Percentiles rank a stretch among this genome's conserved stretches.
phyloP scores from a whole-genome alignment of 2,113 vertebrate species.

The Sinocyclocheilus rhinocerous region DNA sequence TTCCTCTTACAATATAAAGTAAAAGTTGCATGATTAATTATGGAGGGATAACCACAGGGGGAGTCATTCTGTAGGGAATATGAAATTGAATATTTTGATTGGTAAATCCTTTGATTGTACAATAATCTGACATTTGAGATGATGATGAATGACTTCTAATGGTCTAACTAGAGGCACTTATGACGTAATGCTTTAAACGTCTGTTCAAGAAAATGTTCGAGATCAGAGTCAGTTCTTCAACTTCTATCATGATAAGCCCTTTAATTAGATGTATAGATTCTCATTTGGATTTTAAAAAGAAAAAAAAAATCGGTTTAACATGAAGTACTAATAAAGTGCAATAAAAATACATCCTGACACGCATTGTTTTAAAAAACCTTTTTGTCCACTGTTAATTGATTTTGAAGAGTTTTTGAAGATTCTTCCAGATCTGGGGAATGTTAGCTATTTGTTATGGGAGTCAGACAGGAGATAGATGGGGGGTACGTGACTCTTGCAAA shows the following conservation, averaged over 20 bases:
- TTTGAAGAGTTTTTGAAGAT: neutral
- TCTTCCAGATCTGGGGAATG: conserved; percentile 4
- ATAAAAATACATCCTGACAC: neutral
- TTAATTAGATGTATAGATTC: neutral
- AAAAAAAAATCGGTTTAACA: neutral
- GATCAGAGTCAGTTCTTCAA: neutral
- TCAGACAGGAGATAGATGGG: neutral
- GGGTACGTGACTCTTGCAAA: neutral
- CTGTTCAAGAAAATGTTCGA: neutral
- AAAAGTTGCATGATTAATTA: conserved; percentile 4
- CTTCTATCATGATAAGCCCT: neutral
- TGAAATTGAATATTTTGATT: neutral
- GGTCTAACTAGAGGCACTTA: conserved; percentile 7
- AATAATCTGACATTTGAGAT: conserved; percentile 23
- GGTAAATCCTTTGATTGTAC: conserved; percentile 5
- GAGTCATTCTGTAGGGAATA: neutral
- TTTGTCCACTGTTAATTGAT: neutral
- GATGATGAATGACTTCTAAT: neutral
- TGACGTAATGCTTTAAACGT: neutral
- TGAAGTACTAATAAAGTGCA: neutral
- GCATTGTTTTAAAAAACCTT: neutral
- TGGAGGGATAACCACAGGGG: neutral
- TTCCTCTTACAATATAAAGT: neutral
- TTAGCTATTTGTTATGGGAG: neutral
- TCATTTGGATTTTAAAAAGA: neutral